Evolutionary conservation across 2,888 invertebrate genomes (phyloP).

Genomic region (Stenurella melanura): DNA sequence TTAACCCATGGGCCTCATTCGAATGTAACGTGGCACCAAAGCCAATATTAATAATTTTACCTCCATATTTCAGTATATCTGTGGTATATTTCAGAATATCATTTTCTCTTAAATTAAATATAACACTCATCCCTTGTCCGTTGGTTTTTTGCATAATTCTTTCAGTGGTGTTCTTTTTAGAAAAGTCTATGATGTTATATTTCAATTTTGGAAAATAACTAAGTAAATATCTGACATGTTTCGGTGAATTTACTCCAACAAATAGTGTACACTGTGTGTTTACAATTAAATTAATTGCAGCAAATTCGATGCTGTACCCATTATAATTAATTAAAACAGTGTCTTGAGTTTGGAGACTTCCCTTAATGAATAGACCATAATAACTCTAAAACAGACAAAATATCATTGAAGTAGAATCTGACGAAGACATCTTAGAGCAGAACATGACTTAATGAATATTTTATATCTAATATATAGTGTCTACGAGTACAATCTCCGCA

Average conservation of each 20-base stretch:
- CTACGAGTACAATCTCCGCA: no score
- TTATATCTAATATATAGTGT: no score
- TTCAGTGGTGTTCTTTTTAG: neutral
- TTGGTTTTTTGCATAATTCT: neutral
- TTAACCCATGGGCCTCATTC: neutral
- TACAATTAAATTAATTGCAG: neutral
- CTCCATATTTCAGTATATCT: slow-evolving; percentile 4
- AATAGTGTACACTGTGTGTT: neutral
- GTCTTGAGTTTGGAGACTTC: slow-evolving; percentile 32
- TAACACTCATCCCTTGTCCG: slow-evolving; percentile 10
- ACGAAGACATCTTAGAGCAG: no score
- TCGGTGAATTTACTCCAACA: neutral
- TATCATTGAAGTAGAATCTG: neutral
- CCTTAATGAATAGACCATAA: slow-evolving; percentile 44
- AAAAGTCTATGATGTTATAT: neutral
- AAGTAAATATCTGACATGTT: neutral
- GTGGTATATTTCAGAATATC: neutral
- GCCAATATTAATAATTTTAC: slow-evolving; percentile 9
- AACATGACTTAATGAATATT: no score
- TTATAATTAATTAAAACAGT: slow-evolving; percentile 14
- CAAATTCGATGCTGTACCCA: neutral
- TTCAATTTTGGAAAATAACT: neutral
- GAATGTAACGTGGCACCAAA: neutral
- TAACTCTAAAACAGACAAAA: slow-evolving; percentile 47
- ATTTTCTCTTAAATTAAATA: neutral